A percentile compares a stretch with the other conserved stretches of the same genome.
Conservation (phyloP, 2,113 vertebrate genomes). For the Callopanchax toddi region DNA sequence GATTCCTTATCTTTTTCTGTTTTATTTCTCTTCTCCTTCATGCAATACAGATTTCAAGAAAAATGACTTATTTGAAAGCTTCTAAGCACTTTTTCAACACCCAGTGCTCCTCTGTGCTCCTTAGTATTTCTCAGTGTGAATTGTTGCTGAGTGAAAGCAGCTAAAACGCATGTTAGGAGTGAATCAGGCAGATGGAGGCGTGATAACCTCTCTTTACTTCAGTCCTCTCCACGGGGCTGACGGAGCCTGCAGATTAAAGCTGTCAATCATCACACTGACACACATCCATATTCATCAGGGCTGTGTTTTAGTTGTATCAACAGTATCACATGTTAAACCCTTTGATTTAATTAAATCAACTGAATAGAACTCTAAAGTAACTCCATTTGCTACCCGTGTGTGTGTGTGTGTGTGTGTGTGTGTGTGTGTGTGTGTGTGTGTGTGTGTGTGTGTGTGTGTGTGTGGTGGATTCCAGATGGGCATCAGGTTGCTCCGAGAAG, state of each 20-base stretch:
- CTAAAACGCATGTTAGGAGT: constrained; percentile 24
- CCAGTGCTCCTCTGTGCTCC: neutral
- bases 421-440: neutral
- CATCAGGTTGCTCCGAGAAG: constrained; percentile 52
- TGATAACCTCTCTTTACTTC: constrained; percentile 31
- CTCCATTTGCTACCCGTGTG: neutral
- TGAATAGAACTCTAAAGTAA: neutral
- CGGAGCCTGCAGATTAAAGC: constrained; percentile 41
- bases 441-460: neutral
- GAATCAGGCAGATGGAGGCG: constrained; percentile 63
- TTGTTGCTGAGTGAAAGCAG: constrained; percentile 40
- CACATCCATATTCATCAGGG: constrained; percentile 44
- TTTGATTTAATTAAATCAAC: constrained; percentile 17
- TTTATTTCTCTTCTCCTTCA: too few species aligned
- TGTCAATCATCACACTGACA: constrained; percentile 30
- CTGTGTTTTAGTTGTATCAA: constrained; percentile 3
- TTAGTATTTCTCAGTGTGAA: constrained; percentile 16
- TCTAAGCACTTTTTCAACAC: neutral
- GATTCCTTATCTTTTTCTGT: neutral
- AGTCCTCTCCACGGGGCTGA: constrained; percentile 21
- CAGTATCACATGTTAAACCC: constrained; percentile 5
- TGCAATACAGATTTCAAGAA: too few species aligned
- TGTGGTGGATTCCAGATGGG: constrained; percentile 61
- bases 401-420: neutral
- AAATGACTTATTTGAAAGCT: neutral